phyloP scores from a whole-genome alignment of 30 jellyfish, hydroid and myxozoan species.

The Chrysaora quinquecirrha region DNA sequence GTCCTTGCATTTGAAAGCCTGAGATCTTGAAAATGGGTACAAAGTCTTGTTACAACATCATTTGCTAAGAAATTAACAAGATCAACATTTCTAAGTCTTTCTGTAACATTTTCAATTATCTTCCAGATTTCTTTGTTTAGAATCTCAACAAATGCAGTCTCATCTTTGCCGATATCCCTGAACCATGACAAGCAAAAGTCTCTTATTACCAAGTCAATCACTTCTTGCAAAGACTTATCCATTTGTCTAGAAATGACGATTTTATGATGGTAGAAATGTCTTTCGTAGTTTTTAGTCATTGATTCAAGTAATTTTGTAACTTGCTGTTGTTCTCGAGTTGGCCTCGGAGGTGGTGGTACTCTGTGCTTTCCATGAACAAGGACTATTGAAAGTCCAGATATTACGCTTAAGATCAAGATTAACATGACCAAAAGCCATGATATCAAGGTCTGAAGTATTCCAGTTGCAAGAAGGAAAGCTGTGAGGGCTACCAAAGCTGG shows the following conservation, averaged over 20 bases:
- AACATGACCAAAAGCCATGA: conserved; percentile 67
- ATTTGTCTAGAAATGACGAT: conserved; percentile 85
- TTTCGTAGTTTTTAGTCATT: conserved; percentile 77
- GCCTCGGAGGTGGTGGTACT: conserved; percentile 92
- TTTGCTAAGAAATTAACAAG: conserved; percentile 88
- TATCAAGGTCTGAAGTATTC: conserved; percentile 59
- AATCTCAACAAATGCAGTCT: conserved; percentile 97
- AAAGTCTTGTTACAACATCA: conserved; percentile 68
- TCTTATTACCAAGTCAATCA: conserved; percentile 81
- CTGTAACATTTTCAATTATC: conserved; percentile 80
- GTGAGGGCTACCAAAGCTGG: conserved; percentile 27
- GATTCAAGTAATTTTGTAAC: conserved; percentile 68
- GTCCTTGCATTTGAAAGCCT: conserved; percentile 91
- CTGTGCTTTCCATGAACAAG: conserved; percentile 91
- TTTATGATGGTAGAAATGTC: conserved; percentile 79
- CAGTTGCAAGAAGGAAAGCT: conserved; percentile 63
- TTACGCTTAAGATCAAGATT: conserved; percentile 66
- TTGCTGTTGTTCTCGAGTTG: conserved; percentile 72
- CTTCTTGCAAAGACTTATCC: conserved; percentile 90
- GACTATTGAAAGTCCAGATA: conserved; percentile 90
- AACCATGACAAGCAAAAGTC: conserved; percentile 97
- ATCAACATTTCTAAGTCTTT: conserved; percentile 85
- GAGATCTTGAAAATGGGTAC: conserved; percentile 92
- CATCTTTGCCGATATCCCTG: conserved; percentile 95
- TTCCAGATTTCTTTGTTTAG: conserved; percentile 94